Evolutionary conservation across 2,888 invertebrate species (phyloP).

Genomic region (Drosophila picticornis): DNA sequence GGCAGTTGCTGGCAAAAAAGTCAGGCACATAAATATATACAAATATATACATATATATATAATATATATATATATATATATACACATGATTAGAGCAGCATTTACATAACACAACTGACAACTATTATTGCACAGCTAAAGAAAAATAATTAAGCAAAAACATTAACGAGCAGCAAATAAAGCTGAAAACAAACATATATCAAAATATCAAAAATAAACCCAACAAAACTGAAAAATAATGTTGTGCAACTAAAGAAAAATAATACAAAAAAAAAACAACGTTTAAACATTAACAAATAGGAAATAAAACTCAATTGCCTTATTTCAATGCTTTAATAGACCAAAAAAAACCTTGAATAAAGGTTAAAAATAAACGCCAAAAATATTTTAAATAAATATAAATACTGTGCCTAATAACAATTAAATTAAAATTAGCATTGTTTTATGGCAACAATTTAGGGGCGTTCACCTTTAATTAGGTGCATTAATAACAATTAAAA

Average conservation of each 20-base stretch:
- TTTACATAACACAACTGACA: background rate
- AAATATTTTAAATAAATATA: background rate
- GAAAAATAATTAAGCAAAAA: background rate
- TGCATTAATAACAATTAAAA: background rate
- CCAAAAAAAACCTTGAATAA: background rate
- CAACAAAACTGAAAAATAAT: background rate
- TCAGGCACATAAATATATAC: background rate
- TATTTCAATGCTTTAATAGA: background rate
- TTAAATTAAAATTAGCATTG: background rate
- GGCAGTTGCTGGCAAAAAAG: conserved; percentile 19
- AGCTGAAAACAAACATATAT: background rate
- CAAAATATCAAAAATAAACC: conserved; percentile 3
- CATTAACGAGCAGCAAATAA: background rate
- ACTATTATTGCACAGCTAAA: background rate
- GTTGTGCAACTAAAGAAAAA: background rate
- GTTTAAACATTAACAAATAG: background rate
- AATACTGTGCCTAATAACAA: background rate
- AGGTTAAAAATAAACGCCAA: background rate
- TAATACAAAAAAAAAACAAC: background rate
- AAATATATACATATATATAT: background rate
- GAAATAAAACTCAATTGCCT: conserved; percentile 4
- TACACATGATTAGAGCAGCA: background rate
- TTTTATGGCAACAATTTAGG: background rate
- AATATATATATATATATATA: background rate
- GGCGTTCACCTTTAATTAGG: background rate